Conservation (phyloP, 2,113 vertebrate genomes). For the Poeciliopsis turrubarensis region DNA sequence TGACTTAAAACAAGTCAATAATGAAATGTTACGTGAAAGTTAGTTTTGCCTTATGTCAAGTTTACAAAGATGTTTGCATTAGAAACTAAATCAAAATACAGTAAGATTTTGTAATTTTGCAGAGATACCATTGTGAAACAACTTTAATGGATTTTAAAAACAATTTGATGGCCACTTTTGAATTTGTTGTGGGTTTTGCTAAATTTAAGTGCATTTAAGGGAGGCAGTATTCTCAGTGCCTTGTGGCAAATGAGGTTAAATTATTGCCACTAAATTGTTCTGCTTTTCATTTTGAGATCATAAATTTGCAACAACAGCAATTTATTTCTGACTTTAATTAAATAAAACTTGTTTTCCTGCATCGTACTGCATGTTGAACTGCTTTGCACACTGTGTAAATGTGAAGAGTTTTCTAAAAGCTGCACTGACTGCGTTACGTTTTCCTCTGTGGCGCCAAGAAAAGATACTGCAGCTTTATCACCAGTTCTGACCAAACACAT, state of each 20-base stretch:
- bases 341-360: neutral
- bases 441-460: neutral
- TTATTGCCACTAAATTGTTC: neutral
- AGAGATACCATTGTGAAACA: neutral
- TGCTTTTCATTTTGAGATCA: neutral
- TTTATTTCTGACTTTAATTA: neutral
- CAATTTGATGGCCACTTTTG: neutral
- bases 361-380: neutral
- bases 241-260: conserved; percentile 37
- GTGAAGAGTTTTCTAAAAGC: neutral
- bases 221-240: neutral
- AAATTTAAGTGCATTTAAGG: neutral
- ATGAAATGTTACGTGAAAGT: too few relatives aligned
- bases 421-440: neutral
- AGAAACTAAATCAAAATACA: too few relatives aligned
- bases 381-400: neutral
- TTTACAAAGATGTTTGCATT: too few relatives aligned
- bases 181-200: too few relatives aligned
- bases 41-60: too few relatives aligned
- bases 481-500: neutral
- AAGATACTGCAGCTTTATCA: neutral
- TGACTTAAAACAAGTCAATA: too few relatives aligned
- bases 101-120: too few relatives aligned
- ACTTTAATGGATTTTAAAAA: neutral
- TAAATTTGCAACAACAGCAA: neutral